Evolutionary conservation across 2,113 vertebrate genomes (phyloP), one percentile per base, ranked within the genome.

Genomic region (Arenaria interpres): DNA sequence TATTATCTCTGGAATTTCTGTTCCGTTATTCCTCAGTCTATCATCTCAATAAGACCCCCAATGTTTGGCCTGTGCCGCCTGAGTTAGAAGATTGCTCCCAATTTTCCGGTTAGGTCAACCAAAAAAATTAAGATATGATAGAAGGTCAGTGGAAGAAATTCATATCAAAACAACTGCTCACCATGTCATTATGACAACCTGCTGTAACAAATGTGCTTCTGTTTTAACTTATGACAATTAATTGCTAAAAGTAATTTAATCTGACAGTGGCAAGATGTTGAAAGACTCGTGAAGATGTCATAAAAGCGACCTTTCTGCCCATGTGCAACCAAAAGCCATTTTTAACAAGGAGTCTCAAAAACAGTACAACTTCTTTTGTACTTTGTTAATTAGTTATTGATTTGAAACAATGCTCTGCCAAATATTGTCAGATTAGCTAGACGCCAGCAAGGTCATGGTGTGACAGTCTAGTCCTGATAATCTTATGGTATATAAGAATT

Each of bases 321-420:
- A 97, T 98, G 91, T 98, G 98, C 98, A 98, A 97, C 97, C 98
- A 98, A 97, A 98, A 98, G 98, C 98, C 98, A 98, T 98, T 98
- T 98, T 98, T 98, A 99, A 99, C 99, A 99, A 99, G 99, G 98
- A 98, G 98, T 98, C 98, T 98, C 98, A 98, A 98, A 98, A 99
- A 98, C 97, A 97, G 98, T 98, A 97, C 98, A 98, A 99, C 98
- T 99, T 99, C 99, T 99, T 99, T 99, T 99, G 99, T 99, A 99
- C 98, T 99, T 99, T 99, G 98, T 99, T 99, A 99, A 99, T 99
- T 99, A 99, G 99, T 99, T 99, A 99, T 99, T 99, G 99, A 99
- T 99, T 99, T 99, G 99, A 99, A 99, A 99, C 99, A 99, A 99
- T 99, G 98, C 97, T 98, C 98, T 98, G 98, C 98, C 98, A 99